Conservation (phyloP, 2,113 vertebrate species). For the Sphaerodactylus townsendi region DNA sequence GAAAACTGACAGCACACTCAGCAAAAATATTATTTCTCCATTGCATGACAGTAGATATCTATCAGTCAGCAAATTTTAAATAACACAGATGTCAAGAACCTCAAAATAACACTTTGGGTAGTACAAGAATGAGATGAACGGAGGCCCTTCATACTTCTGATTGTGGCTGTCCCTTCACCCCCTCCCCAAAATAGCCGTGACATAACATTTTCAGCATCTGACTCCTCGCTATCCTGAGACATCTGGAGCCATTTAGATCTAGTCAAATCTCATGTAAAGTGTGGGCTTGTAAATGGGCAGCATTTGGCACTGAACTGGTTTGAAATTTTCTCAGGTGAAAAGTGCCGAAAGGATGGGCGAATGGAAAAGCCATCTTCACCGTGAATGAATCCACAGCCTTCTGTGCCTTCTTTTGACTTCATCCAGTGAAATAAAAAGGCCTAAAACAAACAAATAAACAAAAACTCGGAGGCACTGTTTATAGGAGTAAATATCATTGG, state of each 20-base stretch:
- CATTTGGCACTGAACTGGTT: not conserved
- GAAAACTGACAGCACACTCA: not conserved
- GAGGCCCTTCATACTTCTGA: not conserved
- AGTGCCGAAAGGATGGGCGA: not conserved
- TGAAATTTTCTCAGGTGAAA: not conserved
- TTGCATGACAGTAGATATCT: conserved; percentile 2
- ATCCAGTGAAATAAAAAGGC: conserved; percentile 48
- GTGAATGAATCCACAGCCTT: conserved; percentile 31
- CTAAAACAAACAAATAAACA: conserved; percentile 27
- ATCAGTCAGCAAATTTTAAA: not conserved
- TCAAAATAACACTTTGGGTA: not conserved
- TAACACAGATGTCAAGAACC: conserved; percentile 6
- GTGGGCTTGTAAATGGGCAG: not conserved
- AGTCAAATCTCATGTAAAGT: conserved; percentile 14
- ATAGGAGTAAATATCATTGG: conserved; percentile 74
- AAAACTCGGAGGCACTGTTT: conserved; percentile 64
- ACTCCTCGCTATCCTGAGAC: conserved; percentile 3
- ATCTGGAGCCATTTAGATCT: conserved; percentile 27
- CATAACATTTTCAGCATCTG: not conserved
- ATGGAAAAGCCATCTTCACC: not conserved
- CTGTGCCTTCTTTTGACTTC: conserved; percentile 38
- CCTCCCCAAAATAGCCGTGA: not conserved
- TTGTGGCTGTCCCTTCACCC: not conserved
- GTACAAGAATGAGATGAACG: not conserved
- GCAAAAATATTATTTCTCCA: not conserved